Evolutionary conservation across 2,797 vertebrate species (phyloP).

Genomic region (Alfaro cultratus): DNA sequence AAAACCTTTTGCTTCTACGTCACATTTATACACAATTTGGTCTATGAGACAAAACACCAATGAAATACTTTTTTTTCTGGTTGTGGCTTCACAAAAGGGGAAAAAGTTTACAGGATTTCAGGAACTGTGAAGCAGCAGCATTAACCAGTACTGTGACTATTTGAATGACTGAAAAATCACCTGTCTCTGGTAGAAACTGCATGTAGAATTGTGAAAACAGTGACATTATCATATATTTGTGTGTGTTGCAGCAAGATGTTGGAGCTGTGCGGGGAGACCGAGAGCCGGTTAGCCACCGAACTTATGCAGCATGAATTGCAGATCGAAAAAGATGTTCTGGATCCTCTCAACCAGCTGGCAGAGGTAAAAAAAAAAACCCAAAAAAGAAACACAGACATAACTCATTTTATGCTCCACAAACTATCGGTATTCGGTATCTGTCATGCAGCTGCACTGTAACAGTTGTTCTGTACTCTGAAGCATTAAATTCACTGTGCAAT

Average conservation of each 20-base stretch:
- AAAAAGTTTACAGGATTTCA: neutral
- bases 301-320: conserved; percentile 91
- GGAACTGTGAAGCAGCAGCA: neutral
- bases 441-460: neutral
- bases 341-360: conserved; percentile 85
- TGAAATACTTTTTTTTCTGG: neutral
- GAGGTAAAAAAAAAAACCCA: conserved; percentile 63
- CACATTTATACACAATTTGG: neutral
- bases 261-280: conserved; percentile 91
- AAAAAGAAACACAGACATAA: neutral
- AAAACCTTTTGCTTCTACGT: neutral
- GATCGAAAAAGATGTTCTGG: conserved; percentile 90
- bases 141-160: neutral
- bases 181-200: neutral
- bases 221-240: conserved; percentile 14
- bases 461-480: neutral
- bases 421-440: neutral
- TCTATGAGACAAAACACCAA: neutral
- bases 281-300: conserved; percentile 88
- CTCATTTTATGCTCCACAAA: neutral
- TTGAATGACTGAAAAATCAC: neutral
- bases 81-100: neutral
- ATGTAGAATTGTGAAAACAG: conserved; percentile 4
- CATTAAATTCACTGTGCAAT: conserved; percentile 12
- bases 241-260: conserved; percentile 89